Percentiles rank a stretch among this genome's conserved stretches.
These are phyloP conservation scores for Tillus elongatus DNA, from an alignment of 2,888 invertebrate genomes.

Conservation along the genomic window DNA sequence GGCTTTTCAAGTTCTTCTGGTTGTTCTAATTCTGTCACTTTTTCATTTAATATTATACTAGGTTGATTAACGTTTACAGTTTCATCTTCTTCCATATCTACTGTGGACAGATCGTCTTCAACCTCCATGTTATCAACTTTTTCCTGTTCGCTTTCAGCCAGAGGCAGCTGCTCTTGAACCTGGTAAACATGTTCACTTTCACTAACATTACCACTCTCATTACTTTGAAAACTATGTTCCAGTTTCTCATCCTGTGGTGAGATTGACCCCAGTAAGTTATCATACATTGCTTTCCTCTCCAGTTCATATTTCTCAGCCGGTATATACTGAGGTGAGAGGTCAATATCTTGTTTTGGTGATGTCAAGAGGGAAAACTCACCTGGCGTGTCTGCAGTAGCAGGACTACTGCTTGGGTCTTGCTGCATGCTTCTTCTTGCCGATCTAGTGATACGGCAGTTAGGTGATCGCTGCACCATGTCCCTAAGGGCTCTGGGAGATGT, in stretches of 20 bases:
- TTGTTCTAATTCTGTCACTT: neutral
- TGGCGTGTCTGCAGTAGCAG: slow-evolving; percentile 36
- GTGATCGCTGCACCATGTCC: slow-evolving; percentile 28
- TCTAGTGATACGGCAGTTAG: slow-evolving; percentile 38
- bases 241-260: slow-evolving; percentile 23
- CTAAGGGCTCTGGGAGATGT: slow-evolving; percentile 41
- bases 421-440: slow-evolving; percentile 41
- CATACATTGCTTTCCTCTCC: slow-evolving; percentile 41
- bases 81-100: slow-evolving; percentile 6
- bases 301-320: slow-evolving; percentile 43
- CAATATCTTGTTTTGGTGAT: slow-evolving; percentile 35
- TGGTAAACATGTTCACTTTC: slow-evolving; percentile 35
- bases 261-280: slow-evolving; percentile 37
- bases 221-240: neutral
- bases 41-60: neutral
- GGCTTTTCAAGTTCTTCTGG: neutral
- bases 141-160: neutral
- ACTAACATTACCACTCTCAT: neutral
- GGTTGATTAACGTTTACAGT: slow-evolving; percentile 8
- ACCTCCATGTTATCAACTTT: no score
- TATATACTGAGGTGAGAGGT: slow-evolving; percentile 40
- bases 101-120: slow-evolving; percentile 6
- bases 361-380: slow-evolving; percentile 34
- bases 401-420: slow-evolving; percentile 38
- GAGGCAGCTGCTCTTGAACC: neutral